Evolutionary conservation across 1,140 invertebrate genomes (phyloP).

Genomic region (Diuraphis noxia): DNA sequence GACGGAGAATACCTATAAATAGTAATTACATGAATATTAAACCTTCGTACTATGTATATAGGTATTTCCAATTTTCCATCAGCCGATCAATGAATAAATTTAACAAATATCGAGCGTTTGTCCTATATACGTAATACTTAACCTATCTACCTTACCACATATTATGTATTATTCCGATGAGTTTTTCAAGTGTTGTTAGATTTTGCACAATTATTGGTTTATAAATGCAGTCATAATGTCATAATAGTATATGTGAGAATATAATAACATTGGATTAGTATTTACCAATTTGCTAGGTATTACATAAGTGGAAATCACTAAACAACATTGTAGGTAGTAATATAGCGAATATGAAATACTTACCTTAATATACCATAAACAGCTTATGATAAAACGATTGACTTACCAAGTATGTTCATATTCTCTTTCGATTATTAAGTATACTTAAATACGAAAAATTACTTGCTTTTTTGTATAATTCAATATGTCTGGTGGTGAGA

Average conservation of each 20-base stretch:
- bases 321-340: neutral
- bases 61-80: no score
- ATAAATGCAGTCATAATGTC: neutral
- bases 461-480: neutral
- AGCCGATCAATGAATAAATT: neutral
- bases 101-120: neutral
- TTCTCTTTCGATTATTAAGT: no score
- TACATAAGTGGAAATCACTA: neutral
- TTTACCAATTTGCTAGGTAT: no score
- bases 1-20: neutral
- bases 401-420: no score
- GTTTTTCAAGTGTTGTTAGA: neutral
- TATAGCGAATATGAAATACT: neutral
- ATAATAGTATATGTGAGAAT: no score
- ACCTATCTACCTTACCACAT: no score
- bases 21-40: neutral
- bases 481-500: no score
- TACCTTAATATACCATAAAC: neutral
- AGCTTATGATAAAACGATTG: no score
- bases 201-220: neutral
- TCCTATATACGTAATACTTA: neutral
- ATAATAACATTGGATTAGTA: neutral
- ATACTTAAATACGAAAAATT: neutral
- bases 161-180: neutral
- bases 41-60: neutral